These are phyloP conservation scores for Plebejus anna DNA, from an alignment of 2,888 invertebrate genomes.

Conservation along the genomic window DNA sequence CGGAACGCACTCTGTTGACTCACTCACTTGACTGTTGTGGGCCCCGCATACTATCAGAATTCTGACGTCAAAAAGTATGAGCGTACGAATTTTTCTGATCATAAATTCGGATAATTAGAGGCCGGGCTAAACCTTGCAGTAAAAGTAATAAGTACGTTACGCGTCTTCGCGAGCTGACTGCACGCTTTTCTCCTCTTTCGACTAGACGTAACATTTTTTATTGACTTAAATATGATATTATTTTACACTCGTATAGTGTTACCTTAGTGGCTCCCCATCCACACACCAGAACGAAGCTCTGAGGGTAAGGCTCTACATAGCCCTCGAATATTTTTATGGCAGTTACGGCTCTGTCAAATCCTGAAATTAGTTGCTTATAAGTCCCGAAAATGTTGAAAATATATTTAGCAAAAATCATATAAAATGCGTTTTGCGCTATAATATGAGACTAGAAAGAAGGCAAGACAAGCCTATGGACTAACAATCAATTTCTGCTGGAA, in stretches of 20 bases:
- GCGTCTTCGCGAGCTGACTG: no score
- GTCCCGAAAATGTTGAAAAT: neutral
- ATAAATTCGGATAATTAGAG: no score
- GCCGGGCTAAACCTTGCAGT: no score
- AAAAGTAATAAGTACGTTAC: no score
- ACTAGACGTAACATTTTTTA: no score
- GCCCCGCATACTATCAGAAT: no score
- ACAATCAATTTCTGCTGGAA: neutral
- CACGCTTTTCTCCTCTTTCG: no score
- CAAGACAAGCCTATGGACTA: neutral
- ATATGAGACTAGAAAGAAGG: neutral
- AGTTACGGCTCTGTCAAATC: slow-evolving; percentile 39
- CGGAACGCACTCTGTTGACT: no score
- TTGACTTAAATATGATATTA: no score
- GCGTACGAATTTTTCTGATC: no score
- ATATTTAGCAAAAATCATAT: neutral
- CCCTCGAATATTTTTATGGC: slow-evolving; percentile 63
- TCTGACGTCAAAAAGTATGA: no score
- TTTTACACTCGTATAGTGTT: slow-evolving; percentile 33
- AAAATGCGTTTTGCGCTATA: neutral
- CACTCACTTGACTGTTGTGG: no score
- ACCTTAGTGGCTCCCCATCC: slow-evolving; percentile 70
- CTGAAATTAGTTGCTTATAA: slow-evolving; percentile 43
- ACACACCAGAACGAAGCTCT: slow-evolving; percentile 62
- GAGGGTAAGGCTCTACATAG: slow-evolving; percentile 58